Evolutionary conservation across 2,888 invertebrate species (phyloP).

Genomic region (Brachyopa scutellaris): DNA sequence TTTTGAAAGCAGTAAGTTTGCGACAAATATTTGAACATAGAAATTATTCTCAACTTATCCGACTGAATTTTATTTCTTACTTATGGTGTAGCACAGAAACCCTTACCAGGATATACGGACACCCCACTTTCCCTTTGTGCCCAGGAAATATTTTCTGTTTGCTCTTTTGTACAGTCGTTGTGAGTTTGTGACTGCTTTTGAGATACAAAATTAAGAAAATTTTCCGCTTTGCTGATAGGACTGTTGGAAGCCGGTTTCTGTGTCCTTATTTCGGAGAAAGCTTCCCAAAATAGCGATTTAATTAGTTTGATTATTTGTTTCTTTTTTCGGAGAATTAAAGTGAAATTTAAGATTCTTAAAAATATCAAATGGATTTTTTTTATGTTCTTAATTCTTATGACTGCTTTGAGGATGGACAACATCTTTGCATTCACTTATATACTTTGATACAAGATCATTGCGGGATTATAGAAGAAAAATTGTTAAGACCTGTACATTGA

Average conservation of each 20-base stretch:
- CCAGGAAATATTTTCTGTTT: conserved; percentile 42
- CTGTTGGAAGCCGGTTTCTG: conserved; percentile 9
- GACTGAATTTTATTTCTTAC: conserved; percentile 57
- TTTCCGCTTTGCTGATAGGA: conserved; percentile 26
- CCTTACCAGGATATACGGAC: too few relatives aligned
- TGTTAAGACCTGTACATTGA: too few relatives aligned
- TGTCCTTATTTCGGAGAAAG: conserved; percentile 7
- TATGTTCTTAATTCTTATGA: too few relatives aligned
- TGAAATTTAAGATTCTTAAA: too few relatives aligned
- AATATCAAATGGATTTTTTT: too few relatives aligned
- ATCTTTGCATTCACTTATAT: too few relatives aligned
- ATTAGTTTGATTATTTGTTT: conserved; percentile 58
- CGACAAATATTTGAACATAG: conserved; percentile 68
- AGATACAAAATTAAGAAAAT: conserved; percentile 49
- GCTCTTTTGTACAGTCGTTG: conserved; percentile 16
- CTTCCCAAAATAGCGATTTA: conserved; percentile 53
- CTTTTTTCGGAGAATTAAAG: too few relatives aligned
- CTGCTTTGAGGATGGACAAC: too few relatives aligned
- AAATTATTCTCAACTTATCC: conserved; percentile 63
- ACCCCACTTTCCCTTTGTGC: too few relatives aligned
- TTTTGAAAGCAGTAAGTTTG: conserved; percentile 39
- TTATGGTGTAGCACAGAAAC: too few relatives aligned
- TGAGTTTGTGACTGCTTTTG: conserved; percentile 27
- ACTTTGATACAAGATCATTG: too few relatives aligned
- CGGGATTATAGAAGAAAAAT: too few relatives aligned